Evolutionary conservation across 2,113 vertebrate genomes (phyloP).

Genomic region (Antechinus flavipes): DNA sequence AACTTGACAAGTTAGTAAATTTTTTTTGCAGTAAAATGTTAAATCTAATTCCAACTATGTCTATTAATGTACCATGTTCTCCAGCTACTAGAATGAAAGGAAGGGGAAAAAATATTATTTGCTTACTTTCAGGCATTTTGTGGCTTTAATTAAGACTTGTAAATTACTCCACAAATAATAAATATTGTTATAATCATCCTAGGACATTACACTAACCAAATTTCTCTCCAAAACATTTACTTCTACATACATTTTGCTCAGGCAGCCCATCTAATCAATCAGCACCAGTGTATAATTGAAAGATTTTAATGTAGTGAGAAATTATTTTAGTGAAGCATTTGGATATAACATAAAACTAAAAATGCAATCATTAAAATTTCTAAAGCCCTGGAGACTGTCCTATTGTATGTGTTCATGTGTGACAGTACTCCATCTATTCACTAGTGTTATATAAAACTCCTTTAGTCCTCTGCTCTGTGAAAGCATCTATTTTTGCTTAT

Average conservation of each 20-base stretch:
- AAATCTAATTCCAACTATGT: not conserved
- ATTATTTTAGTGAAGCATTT: slow-evolving; percentile 56
- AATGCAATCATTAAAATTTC: slow-evolving; percentile 50
- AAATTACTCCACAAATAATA: not conserved
- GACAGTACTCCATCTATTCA: slow-evolving; percentile 61
- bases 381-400: slow-evolving; percentile 13
- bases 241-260: slow-evolving; percentile 8
- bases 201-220: not conserved
- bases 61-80: not conserved
- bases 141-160: not conserved
- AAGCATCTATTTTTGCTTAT: slow-evolving; percentile 65
- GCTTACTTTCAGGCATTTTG: not conserved
- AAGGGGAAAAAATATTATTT: not conserved
- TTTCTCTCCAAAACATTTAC: slow-evolving; percentile 15
- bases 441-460: slow-evolving; percentile 57
- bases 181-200: not conserved
- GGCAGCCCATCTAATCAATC: slow-evolving; percentile 23
- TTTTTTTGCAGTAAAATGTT: not conserved
- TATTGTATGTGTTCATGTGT: not conserved
- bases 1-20: not conserved
- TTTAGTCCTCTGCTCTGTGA: slow-evolving; percentile 59
- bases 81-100: slow-evolving; percentile 53
- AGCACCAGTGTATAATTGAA: slow-evolving; percentile 40
- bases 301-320: slow-evolving; percentile 14
- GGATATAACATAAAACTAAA: slow-evolving; percentile 41